Conservation (phyloP, 2,797 vertebrate genomes). For the Sorex maritimensis region DNA sequence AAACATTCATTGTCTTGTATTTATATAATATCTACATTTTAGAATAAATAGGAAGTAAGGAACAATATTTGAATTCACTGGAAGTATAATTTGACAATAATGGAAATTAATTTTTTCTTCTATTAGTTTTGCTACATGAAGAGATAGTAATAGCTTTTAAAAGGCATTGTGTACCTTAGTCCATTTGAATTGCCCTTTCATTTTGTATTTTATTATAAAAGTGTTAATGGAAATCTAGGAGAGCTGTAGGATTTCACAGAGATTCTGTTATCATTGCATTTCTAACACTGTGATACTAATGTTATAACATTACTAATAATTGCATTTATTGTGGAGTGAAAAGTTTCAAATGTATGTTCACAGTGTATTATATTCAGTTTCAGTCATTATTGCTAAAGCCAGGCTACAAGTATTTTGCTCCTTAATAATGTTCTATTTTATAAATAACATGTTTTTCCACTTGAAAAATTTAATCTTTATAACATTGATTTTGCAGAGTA, state of each 20-base stretch:
- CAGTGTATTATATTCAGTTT: slow-evolving; percentile 49
- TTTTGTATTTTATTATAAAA: slow-evolving; percentile 53
- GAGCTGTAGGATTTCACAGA: slow-evolving; percentile 28
- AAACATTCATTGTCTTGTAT: slow-evolving; percentile 44
- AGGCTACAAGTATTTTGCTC: slow-evolving; percentile 1
- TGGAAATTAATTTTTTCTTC: slow-evolving; percentile 57
- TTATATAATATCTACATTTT: slow-evolving; percentile 59
- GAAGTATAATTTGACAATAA: slow-evolving; percentile 51
- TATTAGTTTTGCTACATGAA: slow-evolving; percentile 57
- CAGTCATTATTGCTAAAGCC: slow-evolving; percentile 56
- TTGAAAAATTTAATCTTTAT: slow-evolving; percentile 48
- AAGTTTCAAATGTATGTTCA: slow-evolving; percentile 34
- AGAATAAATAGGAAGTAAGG: slow-evolving; percentile 49
- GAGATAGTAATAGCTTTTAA: slow-evolving; percentile 50
- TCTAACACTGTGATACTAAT: neutral
- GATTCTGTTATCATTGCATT: slow-evolving; percentile 37
- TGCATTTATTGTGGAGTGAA: slow-evolving; percentile 54
- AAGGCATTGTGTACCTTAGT: slow-evolving; percentile 40
- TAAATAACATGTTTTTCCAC: slow-evolving; percentile 54
- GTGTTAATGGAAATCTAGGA: slow-evolving; percentile 51
- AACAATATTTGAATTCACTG: slow-evolving; percentile 63
- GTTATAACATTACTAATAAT: too few relatives aligned
- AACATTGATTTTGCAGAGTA: slow-evolving; percentile 46
- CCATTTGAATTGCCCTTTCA: slow-evolving; percentile 58
- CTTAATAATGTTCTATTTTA: slow-evolving; percentile 47